phyloP scores from a whole-genome alignment of 2,113 vertebrate species.

The Girardinichthys multiradiatus region DNA sequence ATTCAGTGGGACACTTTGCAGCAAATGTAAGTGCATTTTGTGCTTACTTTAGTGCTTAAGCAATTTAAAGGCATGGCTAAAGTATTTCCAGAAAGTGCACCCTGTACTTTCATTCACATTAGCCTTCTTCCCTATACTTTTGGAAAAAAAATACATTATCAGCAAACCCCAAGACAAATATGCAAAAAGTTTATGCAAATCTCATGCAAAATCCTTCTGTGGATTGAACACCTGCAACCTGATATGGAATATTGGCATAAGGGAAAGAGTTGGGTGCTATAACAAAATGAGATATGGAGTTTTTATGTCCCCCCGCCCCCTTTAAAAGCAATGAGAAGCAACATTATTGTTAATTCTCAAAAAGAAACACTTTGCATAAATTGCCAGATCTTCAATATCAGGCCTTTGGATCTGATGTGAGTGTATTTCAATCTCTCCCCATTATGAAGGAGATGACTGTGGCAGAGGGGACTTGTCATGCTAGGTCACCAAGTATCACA shows the following conservation, averaged over 20 bases:
- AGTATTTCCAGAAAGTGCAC: not conserved
- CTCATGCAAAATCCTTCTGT: conserved; percentile 45
- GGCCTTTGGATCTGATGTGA: not conserved
- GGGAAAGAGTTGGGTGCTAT: not conserved
- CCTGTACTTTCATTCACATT: not conserved
- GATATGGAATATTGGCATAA: conserved; percentile 5
- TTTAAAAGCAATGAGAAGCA: not conserved
- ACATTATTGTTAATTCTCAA: not conserved
- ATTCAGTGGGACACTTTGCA: not conserved
- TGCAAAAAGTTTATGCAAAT: conserved; percentile 59
- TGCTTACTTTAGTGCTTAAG: no score
- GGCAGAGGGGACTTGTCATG: conserved; percentile 45
- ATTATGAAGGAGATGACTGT: conserved; percentile 16
- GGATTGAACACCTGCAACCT: not conserved
- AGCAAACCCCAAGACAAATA: conserved; percentile 22
- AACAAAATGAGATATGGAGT: not conserved
- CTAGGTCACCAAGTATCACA: conserved; percentile 45
- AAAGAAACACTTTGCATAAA: not conserved
- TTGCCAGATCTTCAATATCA: not conserved
- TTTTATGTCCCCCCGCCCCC: no score
- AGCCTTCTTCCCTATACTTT: not conserved
- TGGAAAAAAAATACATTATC: conserved; percentile 25
- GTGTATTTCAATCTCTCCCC: conserved; percentile 12
- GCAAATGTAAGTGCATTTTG: conserved; percentile 2
- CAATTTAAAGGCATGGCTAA: conserved; percentile 1